A percentile compares a stretch with the other conserved stretches of the same genome.
Evolutionary conservation across 1,140 invertebrate species (phyloP).

Genomic region (silkworm (Bombyx mori)): ASM3026992v2 NC_085127.1:8592001-8592500

Average conservation of each 20-base stretch:
- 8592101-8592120: too few relatives aligned
- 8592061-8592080: too few relatives aligned
- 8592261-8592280: slow-evolving; percentile 13
- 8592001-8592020: too few relatives aligned
- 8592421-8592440: slow-evolving; percentile 10
- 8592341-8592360: slow-evolving; percentile 15
- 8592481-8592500: slow-evolving; percentile 44
- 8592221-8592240: slow-evolving; percentile 15
- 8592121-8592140: too few relatives aligned
- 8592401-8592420: slow-evolving; percentile 8
- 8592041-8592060: too few relatives aligned
- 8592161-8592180: background rate
- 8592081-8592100: too few relatives aligned
- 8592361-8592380: slow-evolving; percentile 6
- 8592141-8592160: too few relatives aligned
- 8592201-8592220: slow-evolving; percentile 5
- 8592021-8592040: too few relatives aligned
- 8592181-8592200: background rate
- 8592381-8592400: background rate
- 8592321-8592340: slow-evolving; percentile 11
- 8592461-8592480: slow-evolving; percentile 43
- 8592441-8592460: slow-evolving; percentile 32
- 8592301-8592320: slow-evolving; percentile 6
- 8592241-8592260: slow-evolving; percentile 16
- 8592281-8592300: slow-evolving; percentile 6